phyloP scores from a whole-genome alignment of 2,888 invertebrate species.

The Drepana falcataria region DNA sequence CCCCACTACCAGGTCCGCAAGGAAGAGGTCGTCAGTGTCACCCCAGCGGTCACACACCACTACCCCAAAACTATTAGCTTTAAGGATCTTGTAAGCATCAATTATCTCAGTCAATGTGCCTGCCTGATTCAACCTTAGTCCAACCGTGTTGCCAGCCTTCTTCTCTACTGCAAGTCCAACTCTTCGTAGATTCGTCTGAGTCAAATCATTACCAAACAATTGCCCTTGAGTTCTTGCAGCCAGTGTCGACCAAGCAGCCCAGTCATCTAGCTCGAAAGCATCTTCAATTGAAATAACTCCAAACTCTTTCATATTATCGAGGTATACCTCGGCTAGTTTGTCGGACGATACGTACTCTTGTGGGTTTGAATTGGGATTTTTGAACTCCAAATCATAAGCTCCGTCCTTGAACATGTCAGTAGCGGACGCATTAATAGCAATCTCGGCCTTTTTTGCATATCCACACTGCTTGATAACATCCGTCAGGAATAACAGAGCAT shows the following conservation, averaged over 20 bases:
- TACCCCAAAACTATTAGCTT: constrained; percentile 96
- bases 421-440: constrained; percentile 98
- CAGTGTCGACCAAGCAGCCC: constrained; percentile 95
- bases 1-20: constrained; percentile 98
- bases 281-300: constrained; percentile 97
- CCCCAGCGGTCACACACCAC: constrained; percentile 83
- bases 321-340: constrained; percentile 90
- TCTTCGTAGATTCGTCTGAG: constrained; percentile 92
- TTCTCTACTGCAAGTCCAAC: constrained; percentile 95
- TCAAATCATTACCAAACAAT: constrained; percentile 95
- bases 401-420: constrained; percentile 94
- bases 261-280: constrained; percentile 98
- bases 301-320: constrained; percentile 92
- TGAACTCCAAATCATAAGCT: constrained; percentile 97
- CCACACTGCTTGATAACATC: constrained; percentile 95
- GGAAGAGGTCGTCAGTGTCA: constrained; percentile 98
- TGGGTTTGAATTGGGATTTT: constrained; percentile 94
- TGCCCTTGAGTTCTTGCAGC: constrained; percentile 85
- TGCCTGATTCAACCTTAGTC: constrained; percentile 98
- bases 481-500: constrained; percentile 89
- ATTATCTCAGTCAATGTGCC: constrained; percentile 98
- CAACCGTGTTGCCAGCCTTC: constrained; percentile 95
- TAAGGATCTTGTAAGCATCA: constrained; percentile 92
- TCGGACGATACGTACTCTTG: constrained; percentile 89
- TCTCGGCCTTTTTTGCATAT: constrained; percentile 92